phyloP scores from a whole-genome alignment of 1,140 invertebrate species.

The Mamestra configurata region DNA sequence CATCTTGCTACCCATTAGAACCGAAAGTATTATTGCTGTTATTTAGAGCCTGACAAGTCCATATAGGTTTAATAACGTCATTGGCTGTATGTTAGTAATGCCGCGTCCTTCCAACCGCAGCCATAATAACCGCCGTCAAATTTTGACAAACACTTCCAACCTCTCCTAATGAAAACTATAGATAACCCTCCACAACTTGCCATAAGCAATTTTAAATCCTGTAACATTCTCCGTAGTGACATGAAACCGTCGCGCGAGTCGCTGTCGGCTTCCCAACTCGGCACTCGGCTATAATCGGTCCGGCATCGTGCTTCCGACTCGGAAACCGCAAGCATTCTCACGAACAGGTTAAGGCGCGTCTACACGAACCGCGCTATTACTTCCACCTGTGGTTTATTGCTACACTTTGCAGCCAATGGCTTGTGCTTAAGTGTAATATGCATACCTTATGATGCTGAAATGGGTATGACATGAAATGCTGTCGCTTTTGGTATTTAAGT shows the following conservation, averaged over 20 bases:
- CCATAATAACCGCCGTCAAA: no score
- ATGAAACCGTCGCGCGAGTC: constrained; percentile 24
- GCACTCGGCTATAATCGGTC: constrained; percentile 25
- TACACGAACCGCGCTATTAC: constrained; percentile 46
- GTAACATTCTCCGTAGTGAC: constrained; percentile 18
- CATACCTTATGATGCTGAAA: constrained; percentile 38
- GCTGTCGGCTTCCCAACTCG: constrained; percentile 13
- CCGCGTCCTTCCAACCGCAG: no score
- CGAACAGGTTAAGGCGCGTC: constrained; percentile 40
- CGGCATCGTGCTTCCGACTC: constrained; percentile 56
- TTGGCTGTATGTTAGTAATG: no score
- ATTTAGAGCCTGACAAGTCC: no score
- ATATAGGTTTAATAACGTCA: no score
- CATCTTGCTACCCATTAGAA: no score
- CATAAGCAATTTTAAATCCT: not conserved
- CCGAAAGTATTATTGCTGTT: no score
- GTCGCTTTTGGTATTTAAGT: not conserved
- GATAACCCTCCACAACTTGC: not conserved
- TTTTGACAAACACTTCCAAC: no score
- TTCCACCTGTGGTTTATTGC: constrained; percentile 42
- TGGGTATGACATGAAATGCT: constrained; percentile 29
- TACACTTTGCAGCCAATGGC: constrained; percentile 18
- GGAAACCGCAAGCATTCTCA: constrained; percentile 63
- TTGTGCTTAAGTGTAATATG: constrained; percentile 47
- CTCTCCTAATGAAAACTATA: no score